Evolutionary conservation across 2,113 vertebrate species (phyloP), one percentile per base, ranked within the genome.

Genomic region (Otolemur garnettii): DNA sequence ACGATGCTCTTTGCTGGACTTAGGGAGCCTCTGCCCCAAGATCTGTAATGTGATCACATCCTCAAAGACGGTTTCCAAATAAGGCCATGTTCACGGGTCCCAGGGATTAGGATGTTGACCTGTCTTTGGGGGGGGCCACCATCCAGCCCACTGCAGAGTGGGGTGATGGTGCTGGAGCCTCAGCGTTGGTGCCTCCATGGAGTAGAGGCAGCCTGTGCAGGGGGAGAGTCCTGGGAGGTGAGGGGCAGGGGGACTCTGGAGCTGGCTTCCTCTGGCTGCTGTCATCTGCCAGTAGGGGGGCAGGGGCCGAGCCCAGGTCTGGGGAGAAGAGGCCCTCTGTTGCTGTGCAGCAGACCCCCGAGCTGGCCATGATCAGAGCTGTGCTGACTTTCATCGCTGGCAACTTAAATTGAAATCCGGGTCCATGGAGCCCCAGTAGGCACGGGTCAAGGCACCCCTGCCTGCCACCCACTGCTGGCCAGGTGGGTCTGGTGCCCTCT

Each of bases 371-470:
- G 4, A 24, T 30, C 30, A 4, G 35, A 35, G 1, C 17, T 24
- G 42, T 0, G 12, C 42, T 12, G 22, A 19, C 4, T 18, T 62
- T 55, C 28, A 0, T 5, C 2, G 1, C 38, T 4, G 11, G 38
- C 19, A 19, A 53, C 33, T 62, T 22, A 22, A 3, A 0, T 0
- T 71, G 53, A 4, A 66, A 59, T 68, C 17, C 38, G 75, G 2
- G 57, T 59, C 60, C 38, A 53, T 0, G 0, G 19, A 1, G 2
- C 1, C 57, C 17, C 4, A 1, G 7, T 45, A 22, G 2, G 69
- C 33, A 30, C n/a, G 33, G 33, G 30, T 21, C 1, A 0, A 11
- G 4, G 6, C 26, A 4, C 17, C 66, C 33, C 55, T 28, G 75
- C 28, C 21, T 24, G 9, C 19, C 22, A n/a, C 33, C 19, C 2